These are phyloP conservation scores for Tribolium madens DNA, from an alignment of 1,140 invertebrate species.

Conservation along the genomic window DNA sequence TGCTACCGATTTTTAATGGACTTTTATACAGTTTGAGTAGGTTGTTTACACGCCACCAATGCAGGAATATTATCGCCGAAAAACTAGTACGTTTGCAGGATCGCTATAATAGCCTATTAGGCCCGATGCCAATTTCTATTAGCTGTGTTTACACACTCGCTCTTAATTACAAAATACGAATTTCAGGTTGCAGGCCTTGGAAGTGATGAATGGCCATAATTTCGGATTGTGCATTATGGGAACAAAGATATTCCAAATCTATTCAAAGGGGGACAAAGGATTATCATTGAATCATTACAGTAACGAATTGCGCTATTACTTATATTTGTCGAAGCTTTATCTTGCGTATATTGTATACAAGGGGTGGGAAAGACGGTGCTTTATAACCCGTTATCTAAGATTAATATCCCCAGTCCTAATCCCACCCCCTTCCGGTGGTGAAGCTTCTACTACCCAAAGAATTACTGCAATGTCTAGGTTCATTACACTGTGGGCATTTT, in stretches of 20 bases:
- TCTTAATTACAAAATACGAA: neutral
- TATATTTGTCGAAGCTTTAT: constrained; percentile 40
- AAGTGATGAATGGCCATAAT: neutral
- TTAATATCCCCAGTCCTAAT: constrained; percentile 9
- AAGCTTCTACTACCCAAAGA: neutral
- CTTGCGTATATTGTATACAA: constrained; percentile 19
- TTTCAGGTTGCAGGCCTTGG: neutral
- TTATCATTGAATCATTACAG: constrained; percentile 44
- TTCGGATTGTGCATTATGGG: neutral
- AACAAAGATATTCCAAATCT: constrained; percentile 10
- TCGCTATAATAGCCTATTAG: constrained; percentile 52
- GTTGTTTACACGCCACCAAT: neutral
- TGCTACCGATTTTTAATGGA: neutral
- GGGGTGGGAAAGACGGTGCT: neutral
- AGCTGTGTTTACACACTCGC: constrained; percentile 45
- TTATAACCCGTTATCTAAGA: constrained; percentile 42
- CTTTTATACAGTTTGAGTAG: neutral
- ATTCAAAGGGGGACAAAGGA: constrained; percentile 33
- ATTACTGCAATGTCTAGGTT: no score
- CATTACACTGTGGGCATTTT: no score
- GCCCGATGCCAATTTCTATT: constrained; percentile 54
- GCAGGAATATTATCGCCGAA: constrained; percentile 39
- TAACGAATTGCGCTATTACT: constrained; percentile 47
- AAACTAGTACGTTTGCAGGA: constrained; percentile 43
- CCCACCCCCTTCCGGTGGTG: constrained; percentile 6